These are phyloP conservation scores for Ibycter americanus DNA, from an alignment of 2,797 vertebrate species.

Conservation along the genomic window DNA sequence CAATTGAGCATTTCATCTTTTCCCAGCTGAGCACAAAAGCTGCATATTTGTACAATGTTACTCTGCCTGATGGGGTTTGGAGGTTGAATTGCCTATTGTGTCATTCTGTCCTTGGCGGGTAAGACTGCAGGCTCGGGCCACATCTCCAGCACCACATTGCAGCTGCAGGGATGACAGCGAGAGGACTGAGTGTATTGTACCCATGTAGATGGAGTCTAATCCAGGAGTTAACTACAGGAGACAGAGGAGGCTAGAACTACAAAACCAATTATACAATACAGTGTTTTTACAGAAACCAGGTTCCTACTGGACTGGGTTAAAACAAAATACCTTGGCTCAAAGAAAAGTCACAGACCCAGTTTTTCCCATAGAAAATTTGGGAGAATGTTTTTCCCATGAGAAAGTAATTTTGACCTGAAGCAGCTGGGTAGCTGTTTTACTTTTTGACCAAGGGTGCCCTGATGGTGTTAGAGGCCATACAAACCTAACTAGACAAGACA, in stretches of 20 bases:
- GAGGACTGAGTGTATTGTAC: background rate
- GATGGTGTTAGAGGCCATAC: background rate
- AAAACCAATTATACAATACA: background rate
- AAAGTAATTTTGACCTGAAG: background rate
- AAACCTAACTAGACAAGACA: background rate
- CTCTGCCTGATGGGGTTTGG: background rate
- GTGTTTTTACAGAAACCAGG: background rate
- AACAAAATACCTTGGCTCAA: background rate
- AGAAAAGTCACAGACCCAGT: background rate
- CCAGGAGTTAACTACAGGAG: background rate
- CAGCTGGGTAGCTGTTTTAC: background rate
- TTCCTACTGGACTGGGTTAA: background rate
- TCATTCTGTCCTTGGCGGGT: background rate
- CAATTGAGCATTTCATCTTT: background rate
- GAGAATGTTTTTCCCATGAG: background rate
- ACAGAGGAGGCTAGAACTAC: background rate
- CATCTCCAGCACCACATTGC: rapidly evolving
- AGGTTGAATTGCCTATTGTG: background rate
- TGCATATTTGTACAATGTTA: background rate
- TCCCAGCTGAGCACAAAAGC: background rate
- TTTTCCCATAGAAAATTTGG: background rate
- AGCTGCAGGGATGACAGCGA: rapidly evolving
- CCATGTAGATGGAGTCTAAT: rapidly evolving
- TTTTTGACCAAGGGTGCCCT: background rate
- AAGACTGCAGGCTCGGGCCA: rapidly evolving